Evolutionary conservation across 2,888 invertebrate genomes (phyloP), one percentile per base, ranked within the genome.

Genomic region (Diaphora mendica): DNA sequence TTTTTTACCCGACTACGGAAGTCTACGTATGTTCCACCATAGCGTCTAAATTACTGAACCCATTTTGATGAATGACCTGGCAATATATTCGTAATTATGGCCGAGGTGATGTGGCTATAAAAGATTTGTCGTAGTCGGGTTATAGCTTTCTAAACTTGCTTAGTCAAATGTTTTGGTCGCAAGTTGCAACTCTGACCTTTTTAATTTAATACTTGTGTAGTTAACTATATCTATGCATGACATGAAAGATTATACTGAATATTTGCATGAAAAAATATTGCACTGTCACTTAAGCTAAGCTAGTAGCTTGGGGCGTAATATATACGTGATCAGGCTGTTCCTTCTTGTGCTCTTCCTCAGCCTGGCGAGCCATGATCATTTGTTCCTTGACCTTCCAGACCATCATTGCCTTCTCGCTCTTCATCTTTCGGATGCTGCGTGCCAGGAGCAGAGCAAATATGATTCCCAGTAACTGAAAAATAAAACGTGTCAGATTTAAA

Each of bases 401-500:
- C 77, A 97, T 96, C 17, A 97, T 93, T 73, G 97, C 97, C 48
- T 96, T 96, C 82, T 97, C 97, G 2, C 97, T 97, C 88, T 98
- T 98, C 88, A 97, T 96, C 77, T 97, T 96, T 51, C 98, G 97
- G 83, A 99, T 97, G 72, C 98, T 97, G 85, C 97, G 97, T 23
- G 98, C 99, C 88, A 99, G 92, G 91, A 98, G 97, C 83, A 98
- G 97, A 1, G 99, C 98, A 88, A 99, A 98, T 85, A 98, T 96
- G 65, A 99, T 97, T 71, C 99, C 99, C 81, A 99, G 94, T 68
- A 99, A 92, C 98, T 98, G 93, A 70, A 95, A 90, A 62, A 62
- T 59, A 30, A n/a, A 55, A 44, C 44, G 44, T 55, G 3, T 55
- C 23, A n/a, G 3, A 15, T 59, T 26, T 1, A 26, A 59, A 13